These are phyloP conservation scores for Cynodonichthys magdalenae DNA, from an alignment of 2,797 vertebrate genomes.

Conservation along the genomic window DNA sequence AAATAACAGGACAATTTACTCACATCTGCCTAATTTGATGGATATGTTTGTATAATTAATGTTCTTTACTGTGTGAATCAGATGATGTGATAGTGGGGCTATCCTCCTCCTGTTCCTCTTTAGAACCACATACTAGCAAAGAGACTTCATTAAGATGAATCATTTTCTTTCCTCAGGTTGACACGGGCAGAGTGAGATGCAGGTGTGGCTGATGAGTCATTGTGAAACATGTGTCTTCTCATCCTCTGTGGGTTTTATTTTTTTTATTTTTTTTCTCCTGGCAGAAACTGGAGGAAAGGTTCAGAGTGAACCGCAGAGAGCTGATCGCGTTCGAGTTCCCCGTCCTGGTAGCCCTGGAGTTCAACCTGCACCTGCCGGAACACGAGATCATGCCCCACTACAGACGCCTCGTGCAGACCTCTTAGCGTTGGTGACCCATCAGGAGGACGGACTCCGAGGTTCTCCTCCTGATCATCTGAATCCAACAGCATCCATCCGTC, in stretches of 20 bases:
- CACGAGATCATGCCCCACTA: slow-evolving; percentile 98
- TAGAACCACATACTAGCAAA: too few species aligned
- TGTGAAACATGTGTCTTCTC: slow-evolving; percentile 1
- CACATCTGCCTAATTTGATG: too few species aligned
- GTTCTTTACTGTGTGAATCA: too few species aligned
- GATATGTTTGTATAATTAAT: too few species aligned
- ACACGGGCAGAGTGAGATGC: too few species aligned
- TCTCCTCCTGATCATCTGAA: slow-evolving; percentile 60
- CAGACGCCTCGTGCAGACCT: slow-evolving; percentile 94
- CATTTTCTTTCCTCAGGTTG: too few species aligned
- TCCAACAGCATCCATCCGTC: slow-evolving; percentile 20
- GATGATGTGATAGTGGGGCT: too few species aligned
- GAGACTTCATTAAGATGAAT: too few species aligned
- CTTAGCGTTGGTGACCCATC: slow-evolving; percentile 87
- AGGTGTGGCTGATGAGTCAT: background rate
- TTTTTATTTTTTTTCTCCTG: slow-evolving; percentile 13
- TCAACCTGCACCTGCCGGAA: slow-evolving; percentile 95
- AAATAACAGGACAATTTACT: too few species aligned
- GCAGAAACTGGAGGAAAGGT: slow-evolving; percentile 98
- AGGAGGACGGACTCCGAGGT: slow-evolving; percentile 53
- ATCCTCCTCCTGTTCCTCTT: too few species aligned
- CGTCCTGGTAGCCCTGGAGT: slow-evolving; percentile 96
- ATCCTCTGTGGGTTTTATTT: background rate
- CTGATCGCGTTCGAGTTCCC: slow-evolving; percentile 98
- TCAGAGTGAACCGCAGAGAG: slow-evolving; percentile 95